phyloP scores from a whole-genome alignment of 2,888 invertebrate species.

The Octonoba sinensis region DNA sequence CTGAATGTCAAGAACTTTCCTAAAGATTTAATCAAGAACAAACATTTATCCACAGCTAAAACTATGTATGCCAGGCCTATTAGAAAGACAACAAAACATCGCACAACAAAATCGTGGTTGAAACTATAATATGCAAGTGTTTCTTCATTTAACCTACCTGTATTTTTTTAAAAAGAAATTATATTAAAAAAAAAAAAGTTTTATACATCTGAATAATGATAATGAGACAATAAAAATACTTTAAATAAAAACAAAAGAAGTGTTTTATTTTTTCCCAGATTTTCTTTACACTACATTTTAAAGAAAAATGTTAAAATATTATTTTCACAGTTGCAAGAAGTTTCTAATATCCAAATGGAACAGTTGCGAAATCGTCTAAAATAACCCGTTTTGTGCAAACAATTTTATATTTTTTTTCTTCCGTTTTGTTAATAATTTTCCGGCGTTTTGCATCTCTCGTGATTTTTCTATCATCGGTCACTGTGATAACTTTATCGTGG shows the following conservation, averaged over 20 bases:
- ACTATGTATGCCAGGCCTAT: too few species aligned
- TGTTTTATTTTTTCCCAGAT: too few species aligned
- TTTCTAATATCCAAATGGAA: background rate
- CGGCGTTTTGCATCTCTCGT: background rate
- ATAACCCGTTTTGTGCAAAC: background rate
- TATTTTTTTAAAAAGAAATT: too few species aligned
- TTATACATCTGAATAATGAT: background rate
- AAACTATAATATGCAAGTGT: background rate
- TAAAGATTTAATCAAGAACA: background rate
- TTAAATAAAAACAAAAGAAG: background rate
- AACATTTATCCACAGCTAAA: background rate
- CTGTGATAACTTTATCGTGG: background rate
- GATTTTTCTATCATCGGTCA: background rate
- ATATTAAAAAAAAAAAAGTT: too few species aligned
- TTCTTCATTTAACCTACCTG: too few species aligned
- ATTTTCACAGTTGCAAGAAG: too few species aligned
- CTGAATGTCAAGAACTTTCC: background rate
- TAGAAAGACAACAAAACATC: too few species aligned
- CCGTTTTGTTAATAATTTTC: background rate
- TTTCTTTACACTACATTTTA: too few species aligned
- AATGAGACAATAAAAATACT: background rate
- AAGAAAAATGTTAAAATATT: too few species aligned
- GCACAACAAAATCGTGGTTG: background rate
- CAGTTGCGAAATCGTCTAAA: background rate
- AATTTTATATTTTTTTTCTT: background rate